Evolutionary conservation across 2,888 invertebrate species (phyloP), one percentile per base, ranked within the genome.

Genomic region (Idaea dimidiata): DNA sequence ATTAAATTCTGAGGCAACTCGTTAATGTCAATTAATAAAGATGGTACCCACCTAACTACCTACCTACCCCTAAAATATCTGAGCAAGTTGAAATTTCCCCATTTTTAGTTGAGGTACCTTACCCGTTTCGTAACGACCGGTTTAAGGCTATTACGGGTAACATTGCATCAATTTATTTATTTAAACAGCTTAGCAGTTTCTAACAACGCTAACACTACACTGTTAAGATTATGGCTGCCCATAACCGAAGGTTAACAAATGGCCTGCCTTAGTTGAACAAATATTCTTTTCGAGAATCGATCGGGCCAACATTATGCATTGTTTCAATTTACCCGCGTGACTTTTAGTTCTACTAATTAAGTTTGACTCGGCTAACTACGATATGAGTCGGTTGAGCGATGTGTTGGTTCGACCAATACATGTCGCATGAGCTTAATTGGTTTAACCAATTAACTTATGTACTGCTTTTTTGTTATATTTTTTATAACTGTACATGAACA

Each of bases 131-230:
- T 61, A 67, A 65, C 57, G 55, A 59, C 54, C 59, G 57, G 63
- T 65, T 63, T 61, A 67, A 60, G 60, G 62, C 60, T 63, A 61
- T 59, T 57, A 54, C 59, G 60, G 43, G 18, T 57, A 64, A 62
- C 60, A 64, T 62, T 63, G 58, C 65, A 67, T 65, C 61, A 67
- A 63, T 63, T 65, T 65, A 63, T 65, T 63, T 61, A 62, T 65
- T 61, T 64, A 62, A 17, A 54, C 57, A 61, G 60, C 61, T 62
- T 53, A 56, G 62, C 60, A 33, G 31, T 62, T 64, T 59, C 63
- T 64, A 67, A 65, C 63, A 63, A 56, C 17, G 56, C 10, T 10
- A 17, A 43, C 43, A 43, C 43, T 43, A 43, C 43, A 43, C 43
- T 10, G 14, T 43, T 43, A 43, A 43, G 43, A 43, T 43, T 43